Evolutionary conservation across 2,113 vertebrate species (phyloP), one percentile per base, ranked within the genome.

Genomic region (Corvus moneduloides): DNA sequence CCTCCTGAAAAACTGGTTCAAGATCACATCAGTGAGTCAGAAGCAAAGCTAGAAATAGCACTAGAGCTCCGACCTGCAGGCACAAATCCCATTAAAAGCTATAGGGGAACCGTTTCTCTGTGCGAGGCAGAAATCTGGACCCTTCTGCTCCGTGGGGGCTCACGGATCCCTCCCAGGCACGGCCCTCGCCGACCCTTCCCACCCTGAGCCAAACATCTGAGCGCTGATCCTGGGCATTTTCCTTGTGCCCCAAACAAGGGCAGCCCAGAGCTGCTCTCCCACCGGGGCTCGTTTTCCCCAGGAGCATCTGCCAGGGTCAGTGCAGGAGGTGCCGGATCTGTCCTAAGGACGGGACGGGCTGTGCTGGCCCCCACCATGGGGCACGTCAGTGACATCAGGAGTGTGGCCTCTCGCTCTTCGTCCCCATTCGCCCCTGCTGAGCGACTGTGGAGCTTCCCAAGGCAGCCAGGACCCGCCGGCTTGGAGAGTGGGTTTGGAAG

Each of bases 11-110:
- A 96, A 95, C 90, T 94, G 94, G 92, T 97, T 96, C 96, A 95
- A 94, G 93, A 96, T 93, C 94, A 97, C 92, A 95, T 95, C 93
- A 89, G 83, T 93, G 94, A 97, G 94, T 95, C 95, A 96, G 93
- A 96, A 95, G 92, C 90, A 88, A 80, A 88, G 95, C 95, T 95
- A 88, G 92, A 96, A 97, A 96, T 96, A 96, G 96, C 93, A 96
- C 85, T 78, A 30, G 85, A 96, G 93, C 94, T 96, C 94, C 94
- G 76, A 96, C 93, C 96, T 97, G 94, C 92, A 97, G 90, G 92
- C 93, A 94, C 93, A 94, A 94, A 94, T 92, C 89, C 84, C 91
- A 93, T 84, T 93, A 92, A 94, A 91, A 92, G 89, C 93, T 88
- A 23, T 56, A 73, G 92, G 92, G 62, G 69, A 94, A 92, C 33